phyloP scores from a whole-genome alignment of 1,140 invertebrate genomes.

The Hypsibius dujardini region DNA sequence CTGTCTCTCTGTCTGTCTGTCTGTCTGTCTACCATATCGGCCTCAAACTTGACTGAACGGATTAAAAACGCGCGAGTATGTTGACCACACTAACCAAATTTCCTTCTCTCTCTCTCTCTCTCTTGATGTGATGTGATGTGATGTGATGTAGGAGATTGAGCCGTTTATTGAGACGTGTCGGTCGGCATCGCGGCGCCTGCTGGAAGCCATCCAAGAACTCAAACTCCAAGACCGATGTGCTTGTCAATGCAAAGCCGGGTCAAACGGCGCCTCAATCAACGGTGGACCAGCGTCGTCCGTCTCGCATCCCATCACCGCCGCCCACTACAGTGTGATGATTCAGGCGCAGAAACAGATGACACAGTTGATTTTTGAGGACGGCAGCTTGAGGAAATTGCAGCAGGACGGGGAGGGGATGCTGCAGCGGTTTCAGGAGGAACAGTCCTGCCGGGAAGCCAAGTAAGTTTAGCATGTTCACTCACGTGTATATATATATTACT shows the following conservation, averaged over 20 bases:
- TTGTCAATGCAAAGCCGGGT: neutral
- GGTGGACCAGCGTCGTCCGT: slow-evolving; percentile 25
- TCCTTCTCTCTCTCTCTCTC: neutral
- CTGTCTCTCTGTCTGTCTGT: too few species aligned
- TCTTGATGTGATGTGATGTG: too few species aligned
- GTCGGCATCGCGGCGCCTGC: slow-evolving; percentile 27
- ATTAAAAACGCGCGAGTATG: too few species aligned
- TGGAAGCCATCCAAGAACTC: slow-evolving; percentile 29
- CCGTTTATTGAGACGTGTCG: slow-evolving; percentile 30
- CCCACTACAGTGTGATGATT: slow-evolving; percentile 24
- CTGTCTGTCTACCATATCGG: too few species aligned
- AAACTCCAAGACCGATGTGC: neutral
- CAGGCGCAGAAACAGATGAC: slow-evolving; percentile 28
- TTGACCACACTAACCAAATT: neutral
- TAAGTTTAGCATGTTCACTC: too few species aligned
- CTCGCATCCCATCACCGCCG: slow-evolving; percentile 21
- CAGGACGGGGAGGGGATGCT: slow-evolving; percentile 29
- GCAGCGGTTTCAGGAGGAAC: slow-evolving; percentile 26
- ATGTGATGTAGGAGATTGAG: slow-evolving; percentile 29
- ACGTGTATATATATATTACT: too few species aligned
- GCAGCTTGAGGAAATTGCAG: slow-evolving; percentile 27
- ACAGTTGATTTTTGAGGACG: slow-evolving; percentile 28
- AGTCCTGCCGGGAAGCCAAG: slow-evolving; percentile 10
- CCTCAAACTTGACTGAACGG: too few species aligned
- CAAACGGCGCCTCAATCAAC: slow-evolving; percentile 16